phyloP scores from a whole-genome alignment of 2,797 vertebrate species.

The Thripadectes ignobilis region DNA sequence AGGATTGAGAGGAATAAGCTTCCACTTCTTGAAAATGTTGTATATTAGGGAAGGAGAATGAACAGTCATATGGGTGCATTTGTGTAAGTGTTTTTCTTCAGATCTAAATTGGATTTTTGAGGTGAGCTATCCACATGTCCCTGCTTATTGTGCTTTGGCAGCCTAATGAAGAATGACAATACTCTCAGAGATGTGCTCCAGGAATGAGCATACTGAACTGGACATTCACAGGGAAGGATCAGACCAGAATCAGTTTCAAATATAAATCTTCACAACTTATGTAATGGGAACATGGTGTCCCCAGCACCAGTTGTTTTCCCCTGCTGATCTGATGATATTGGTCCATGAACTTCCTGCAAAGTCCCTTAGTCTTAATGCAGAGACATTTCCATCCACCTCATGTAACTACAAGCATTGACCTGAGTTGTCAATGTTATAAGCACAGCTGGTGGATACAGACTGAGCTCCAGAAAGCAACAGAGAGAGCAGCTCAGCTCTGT shows the following conservation, averaged over 20 bases:
- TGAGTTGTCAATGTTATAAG: not conserved
- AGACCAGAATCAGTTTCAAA: not conserved
- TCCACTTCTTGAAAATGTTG: not conserved
- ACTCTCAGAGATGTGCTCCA: not conserved
- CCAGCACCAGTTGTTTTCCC: not conserved
- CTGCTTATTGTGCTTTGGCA: not conserved
- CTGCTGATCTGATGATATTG: not conserved
- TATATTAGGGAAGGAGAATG: not conserved
- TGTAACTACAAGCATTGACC: not conserved
- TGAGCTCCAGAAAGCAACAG: not conserved
- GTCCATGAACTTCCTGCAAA: not conserved
- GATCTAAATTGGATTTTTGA: not conserved
- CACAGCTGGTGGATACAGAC: not conserved
- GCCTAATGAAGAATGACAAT: not conserved
- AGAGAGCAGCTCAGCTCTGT: not conserved
- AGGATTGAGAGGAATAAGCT: not conserved
- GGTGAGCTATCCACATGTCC: not conserved
- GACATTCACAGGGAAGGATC: not conserved
- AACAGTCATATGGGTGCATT: not conserved
- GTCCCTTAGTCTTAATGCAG: not conserved
- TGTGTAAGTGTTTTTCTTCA: not conserved
- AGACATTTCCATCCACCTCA: not conserved
- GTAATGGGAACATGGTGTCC: not conserved
- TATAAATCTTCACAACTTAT: not conserved
- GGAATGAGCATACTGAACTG: not conserved